phyloP scores from a whole-genome alignment of 2,113 vertebrate species.

The Trachemys scripta region DNA sequence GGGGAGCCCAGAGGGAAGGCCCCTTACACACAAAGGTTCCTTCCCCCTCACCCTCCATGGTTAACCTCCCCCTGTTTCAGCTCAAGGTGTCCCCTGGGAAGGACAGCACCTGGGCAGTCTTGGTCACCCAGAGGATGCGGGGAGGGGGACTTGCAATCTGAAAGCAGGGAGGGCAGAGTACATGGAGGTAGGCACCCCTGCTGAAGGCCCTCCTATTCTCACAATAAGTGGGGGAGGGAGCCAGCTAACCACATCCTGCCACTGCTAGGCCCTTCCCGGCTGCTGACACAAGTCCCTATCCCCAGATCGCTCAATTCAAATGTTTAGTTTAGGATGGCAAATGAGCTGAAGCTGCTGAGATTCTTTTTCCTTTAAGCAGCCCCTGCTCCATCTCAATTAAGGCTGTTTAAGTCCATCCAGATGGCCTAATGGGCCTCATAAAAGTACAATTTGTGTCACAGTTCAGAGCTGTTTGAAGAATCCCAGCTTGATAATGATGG shows the following conservation, averaged over 20 bases:
- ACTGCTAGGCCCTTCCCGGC: background rate
- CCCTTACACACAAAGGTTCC: background rate
- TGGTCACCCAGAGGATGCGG: background rate
- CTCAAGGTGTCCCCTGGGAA: background rate
- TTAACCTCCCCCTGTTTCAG: background rate
- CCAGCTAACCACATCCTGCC: background rate
- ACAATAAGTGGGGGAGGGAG: background rate
- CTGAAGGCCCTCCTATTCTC: background rate
- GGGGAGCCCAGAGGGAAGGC: background rate
- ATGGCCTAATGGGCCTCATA: constrained; percentile 65
- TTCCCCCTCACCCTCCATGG: background rate
- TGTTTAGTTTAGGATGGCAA: background rate
- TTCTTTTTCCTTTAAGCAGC: constrained; percentile 9
- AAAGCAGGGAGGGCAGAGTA: background rate
- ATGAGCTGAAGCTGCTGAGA: background rate
- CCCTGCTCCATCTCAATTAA: constrained; percentile 44
- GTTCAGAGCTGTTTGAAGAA: background rate
- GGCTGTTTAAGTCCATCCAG: constrained; percentile 45
- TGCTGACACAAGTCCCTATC: background rate
- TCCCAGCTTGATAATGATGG: constrained; percentile 20
- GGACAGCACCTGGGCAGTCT: background rate
- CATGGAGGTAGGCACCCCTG: no score
- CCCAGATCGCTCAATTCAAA: background rate
- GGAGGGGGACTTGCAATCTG: background rate
- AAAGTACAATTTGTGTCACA: constrained; percentile 36